Evolutionary conservation across 2,888 invertebrate species (phyloP), one percentile per base, ranked within the genome.

Genomic region (Netelia virgata): DNA sequence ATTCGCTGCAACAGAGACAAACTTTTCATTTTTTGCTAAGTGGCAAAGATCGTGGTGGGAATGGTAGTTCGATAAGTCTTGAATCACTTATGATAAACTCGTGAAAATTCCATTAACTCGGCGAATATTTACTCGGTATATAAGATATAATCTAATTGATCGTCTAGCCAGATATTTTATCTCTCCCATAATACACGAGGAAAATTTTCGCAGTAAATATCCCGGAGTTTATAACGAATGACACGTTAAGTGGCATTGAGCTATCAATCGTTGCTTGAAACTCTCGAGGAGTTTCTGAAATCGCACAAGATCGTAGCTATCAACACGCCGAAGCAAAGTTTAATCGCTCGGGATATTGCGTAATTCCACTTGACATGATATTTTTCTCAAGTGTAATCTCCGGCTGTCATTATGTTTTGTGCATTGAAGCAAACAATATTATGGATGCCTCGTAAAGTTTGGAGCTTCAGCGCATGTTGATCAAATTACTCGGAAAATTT

Each of bases 251-350:
- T 14, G 28, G 16, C n/a, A 57, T 57, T 63, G 53, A 57, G 69
- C 63, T 69, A 57, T 68, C 23, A 69, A 74, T 83, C 76, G 61
- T 16, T 36, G 77, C 16, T 63, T 78, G 28, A 50, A 50, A 69
- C 50, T 61, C 61, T 61, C 61, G 61, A 61, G 16, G 69, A 53
- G 36, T 28, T 59, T 59, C 20, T 11, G 9, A 59, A 69, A 70
- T 78, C 77, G 18, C 18, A 11, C 11, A 14, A 14, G 41, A 75
- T 47, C 50, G 36, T 53, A 70, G 68, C 59, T 78, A 1, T 16
- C 55, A 20, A 18, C 55, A 55, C 47, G 14, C 14, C 16, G 18
- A 47, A 16, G 23, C n/a, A 14, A 36, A 23, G 68, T 47, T 8
- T 28, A 77, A 59, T 77, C 43, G 23, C 68, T 23, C 10, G 50